phyloP scores from a whole-genome alignment of 1,140 invertebrate genomes.

The Pissodes strobi region DNA sequence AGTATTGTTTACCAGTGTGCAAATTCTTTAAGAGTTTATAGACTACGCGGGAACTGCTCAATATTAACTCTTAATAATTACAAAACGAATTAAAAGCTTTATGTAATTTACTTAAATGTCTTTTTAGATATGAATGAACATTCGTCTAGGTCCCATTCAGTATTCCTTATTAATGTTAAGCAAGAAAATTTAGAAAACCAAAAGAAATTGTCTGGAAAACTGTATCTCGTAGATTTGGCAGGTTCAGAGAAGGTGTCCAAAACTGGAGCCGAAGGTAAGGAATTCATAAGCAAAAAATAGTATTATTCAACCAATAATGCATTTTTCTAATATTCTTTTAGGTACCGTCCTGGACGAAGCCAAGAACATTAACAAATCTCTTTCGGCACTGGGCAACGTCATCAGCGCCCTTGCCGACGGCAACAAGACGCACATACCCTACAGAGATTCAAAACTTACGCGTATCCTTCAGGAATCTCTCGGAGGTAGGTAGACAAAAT shows the following conservation, averaged over 20 bases:
- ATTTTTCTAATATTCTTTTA: constrained; percentile 1
- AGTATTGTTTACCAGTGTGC: too few species aligned
- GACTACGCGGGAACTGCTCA: too few species aligned
- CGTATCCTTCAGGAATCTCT: constrained; percentile 98
- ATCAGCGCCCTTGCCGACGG: constrained; percentile 98
- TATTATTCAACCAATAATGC: too few species aligned
- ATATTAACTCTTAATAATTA: too few species aligned
- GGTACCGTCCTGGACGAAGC: constrained; percentile 97
- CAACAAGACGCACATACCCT: constrained; percentile 98
- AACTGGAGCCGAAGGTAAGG: constrained; percentile 92
- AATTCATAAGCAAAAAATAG: too few species aligned
- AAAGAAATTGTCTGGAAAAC: constrained; percentile 97
- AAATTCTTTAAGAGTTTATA: too few species aligned
- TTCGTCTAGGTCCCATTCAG: constrained; percentile 97
- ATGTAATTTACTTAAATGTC: too few species aligned
- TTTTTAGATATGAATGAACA: constrained; percentile 99
- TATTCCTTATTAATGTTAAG: constrained; percentile 99
- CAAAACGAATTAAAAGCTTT: too few species aligned
- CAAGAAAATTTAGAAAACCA: constrained; percentile 99
- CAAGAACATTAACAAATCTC: constrained; percentile 99
- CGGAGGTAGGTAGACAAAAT: constrained; percentile 79
- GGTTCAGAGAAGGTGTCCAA: constrained; percentile 99
- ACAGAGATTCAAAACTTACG: constrained; percentile 98
- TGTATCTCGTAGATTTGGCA: constrained; percentile 99
- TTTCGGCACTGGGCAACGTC: constrained; percentile 98